Evolutionary conservation across 2,113 vertebrate genomes (phyloP).

Genomic region (Oryctolagus cuniculus): DNA sequence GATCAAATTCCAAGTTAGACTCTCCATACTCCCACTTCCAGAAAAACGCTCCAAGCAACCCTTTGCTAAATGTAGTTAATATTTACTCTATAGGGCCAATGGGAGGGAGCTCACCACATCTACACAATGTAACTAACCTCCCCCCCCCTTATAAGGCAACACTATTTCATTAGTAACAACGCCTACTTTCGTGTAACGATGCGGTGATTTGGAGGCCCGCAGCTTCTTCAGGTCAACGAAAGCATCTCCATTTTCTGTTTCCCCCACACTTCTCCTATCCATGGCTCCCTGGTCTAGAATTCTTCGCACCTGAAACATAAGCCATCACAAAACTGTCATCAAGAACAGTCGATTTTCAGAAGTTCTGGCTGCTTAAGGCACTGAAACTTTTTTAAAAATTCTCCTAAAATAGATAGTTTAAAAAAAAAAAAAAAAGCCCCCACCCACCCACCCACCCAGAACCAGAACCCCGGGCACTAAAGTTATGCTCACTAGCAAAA

Average conservation of each 20-base stretch:
- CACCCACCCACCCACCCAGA: background rate
- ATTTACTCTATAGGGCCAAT: background rate
- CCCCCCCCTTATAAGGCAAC: conserved; percentile 58
- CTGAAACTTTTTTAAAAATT: background rate
- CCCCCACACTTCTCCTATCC: conserved; percentile 92
- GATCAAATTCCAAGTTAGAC: conserved; percentile 33
- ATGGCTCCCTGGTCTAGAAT: conserved; percentile 87
- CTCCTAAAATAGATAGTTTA: background rate
- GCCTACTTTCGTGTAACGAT: conserved; percentile 96
- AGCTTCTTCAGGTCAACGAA: conserved; percentile 88
- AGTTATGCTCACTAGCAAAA: background rate
- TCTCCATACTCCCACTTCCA: background rate
- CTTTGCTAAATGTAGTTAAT: conserved; percentile 10
- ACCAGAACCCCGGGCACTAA: background rate
- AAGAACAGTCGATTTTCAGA: background rate
- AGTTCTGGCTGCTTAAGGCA: background rate
- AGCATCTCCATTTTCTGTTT: conserved; percentile 90
- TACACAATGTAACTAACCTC: conserved; percentile 68
- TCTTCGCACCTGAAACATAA: conserved; percentile 77
- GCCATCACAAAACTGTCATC: conserved; percentile 20
- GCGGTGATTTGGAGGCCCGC: conserved; percentile 84
- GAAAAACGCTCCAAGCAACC: conserved; percentile 43
- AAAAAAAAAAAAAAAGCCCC: background rate
- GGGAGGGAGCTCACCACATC: background rate
- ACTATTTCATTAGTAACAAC: background rate